Conservation (phyloP, 2,113 vertebrate genomes). For the Haemorhous mexicanus region DNA sequence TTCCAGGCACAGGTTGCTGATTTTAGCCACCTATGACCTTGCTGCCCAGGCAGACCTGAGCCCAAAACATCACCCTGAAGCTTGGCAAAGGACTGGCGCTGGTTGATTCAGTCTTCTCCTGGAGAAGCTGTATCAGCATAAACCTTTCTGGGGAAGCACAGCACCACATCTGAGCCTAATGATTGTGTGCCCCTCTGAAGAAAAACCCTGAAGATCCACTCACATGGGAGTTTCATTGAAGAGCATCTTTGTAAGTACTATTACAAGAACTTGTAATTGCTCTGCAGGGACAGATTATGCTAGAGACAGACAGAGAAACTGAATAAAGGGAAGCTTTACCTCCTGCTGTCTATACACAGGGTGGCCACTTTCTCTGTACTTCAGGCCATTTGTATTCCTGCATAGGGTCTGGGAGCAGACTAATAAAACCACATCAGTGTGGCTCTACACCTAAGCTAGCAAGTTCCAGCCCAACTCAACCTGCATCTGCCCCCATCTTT, state of each 20-base stretch:
- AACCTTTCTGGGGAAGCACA: neutral
- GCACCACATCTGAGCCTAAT: neutral
- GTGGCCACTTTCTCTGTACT: neutral
- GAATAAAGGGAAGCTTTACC: neutral
- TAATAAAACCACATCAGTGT: accelerated
- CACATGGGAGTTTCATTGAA: neutral
- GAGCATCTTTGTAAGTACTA: neutral
- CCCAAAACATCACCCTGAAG: neutral
- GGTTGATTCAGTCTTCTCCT: neutral
- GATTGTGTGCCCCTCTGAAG: neutral
- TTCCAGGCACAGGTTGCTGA: neutral
- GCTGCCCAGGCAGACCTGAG: neutral
- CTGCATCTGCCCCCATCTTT: neutral
- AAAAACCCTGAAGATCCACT: neutral
- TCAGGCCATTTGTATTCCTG: neutral
- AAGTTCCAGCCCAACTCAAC: neutral
- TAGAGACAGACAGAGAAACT: neutral
- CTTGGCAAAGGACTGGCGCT: neutral
- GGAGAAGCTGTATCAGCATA: neutral
- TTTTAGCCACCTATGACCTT: neutral
- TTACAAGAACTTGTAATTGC: neutral
- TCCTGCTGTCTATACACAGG: neutral
- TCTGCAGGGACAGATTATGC: neutral
- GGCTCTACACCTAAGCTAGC: neutral
- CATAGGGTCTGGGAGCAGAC: neutral